Conservation (phyloP, 2,797 vertebrate species). For the Cephalopachus bancanus region DNA sequence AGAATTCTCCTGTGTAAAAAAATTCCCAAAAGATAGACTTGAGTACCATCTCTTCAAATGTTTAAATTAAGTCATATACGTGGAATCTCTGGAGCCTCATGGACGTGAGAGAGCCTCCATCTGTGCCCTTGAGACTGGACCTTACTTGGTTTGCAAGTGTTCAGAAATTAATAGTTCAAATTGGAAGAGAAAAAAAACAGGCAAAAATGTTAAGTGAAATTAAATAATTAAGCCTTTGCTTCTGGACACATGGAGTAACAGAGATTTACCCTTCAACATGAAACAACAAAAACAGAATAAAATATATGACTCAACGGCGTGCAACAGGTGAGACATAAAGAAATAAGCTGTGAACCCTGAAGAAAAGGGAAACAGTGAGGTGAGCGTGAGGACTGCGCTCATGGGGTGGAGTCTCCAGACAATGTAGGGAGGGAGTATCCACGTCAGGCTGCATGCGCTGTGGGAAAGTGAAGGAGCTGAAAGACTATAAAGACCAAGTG, state of each 20-base stretch:
- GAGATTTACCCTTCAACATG: neutral
- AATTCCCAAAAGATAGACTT: neutral
- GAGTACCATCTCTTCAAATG: neutral
- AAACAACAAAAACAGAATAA: neutral
- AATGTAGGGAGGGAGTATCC: neutral
- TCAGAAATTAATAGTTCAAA: neutral
- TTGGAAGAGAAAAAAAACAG: conserved; percentile 30
- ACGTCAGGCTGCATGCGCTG: neutral
- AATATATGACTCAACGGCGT: neutral
- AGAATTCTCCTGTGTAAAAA: neutral
- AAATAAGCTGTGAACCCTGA: neutral
- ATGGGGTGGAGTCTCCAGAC: too few relatives aligned
- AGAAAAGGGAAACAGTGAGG: neutral
- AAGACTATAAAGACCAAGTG: neutral
- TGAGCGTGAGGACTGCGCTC: neutral
- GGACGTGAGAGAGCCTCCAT: neutral
- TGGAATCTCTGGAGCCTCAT: neutral
- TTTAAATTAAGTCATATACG: neutral
- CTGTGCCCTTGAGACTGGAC: neutral
- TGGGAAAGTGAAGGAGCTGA: neutral
- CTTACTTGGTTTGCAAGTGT: neutral
- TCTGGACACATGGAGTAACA: neutral
- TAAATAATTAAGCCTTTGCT: neutral
- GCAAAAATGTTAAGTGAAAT: neutral
- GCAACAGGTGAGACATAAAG: neutral